A percentile compares a stretch with the other conserved stretches of the same genome.
phyloP scores from a whole-genome alignment of 1,140 invertebrate genomes.

The Aphelinus atriplicis region DNA sequence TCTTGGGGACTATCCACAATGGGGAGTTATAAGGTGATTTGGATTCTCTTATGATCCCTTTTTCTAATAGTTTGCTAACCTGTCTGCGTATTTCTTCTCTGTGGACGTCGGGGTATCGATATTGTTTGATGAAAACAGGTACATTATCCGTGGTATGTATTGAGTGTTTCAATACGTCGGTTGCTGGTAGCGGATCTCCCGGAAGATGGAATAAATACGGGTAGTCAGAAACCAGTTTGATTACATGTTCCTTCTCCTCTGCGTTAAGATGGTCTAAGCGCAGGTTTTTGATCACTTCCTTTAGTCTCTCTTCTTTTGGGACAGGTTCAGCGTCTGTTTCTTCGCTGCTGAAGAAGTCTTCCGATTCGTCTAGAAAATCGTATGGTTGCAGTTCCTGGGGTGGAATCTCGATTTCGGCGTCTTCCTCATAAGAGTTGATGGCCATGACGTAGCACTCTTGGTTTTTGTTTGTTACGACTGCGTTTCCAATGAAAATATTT shows the following conservation, averaged over 20 bases:
- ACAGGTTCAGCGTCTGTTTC: background rate
- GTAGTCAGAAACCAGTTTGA: background rate
- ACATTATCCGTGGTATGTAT: slow-evolving; percentile 40
- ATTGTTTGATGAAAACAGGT: slow-evolving; percentile 38
- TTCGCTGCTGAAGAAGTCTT: background rate
- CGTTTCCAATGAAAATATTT: slow-evolving; percentile 31
- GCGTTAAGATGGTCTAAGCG: background rate
- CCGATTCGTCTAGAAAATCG: slow-evolving; percentile 17
- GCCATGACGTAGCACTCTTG: slow-evolving; percentile 6
- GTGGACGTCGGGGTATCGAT: slow-evolving; percentile 42
- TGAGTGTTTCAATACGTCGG: slow-evolving; percentile 22
- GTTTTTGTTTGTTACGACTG: background rate
- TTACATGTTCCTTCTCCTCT: slow-evolving; percentile 21
- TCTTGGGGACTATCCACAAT: slow-evolving; percentile 44
- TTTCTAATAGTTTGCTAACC: slow-evolving; percentile 44
- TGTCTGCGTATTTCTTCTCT: slow-evolving; percentile 42
- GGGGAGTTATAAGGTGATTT: slow-evolving; percentile 37
- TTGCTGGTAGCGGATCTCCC: background rate
- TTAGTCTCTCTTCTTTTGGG: background rate
- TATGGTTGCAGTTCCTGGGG: slow-evolving; percentile 5
- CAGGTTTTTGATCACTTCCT: background rate
- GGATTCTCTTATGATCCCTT: slow-evolving; percentile 47
- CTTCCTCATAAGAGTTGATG: slow-evolving; percentile 25
- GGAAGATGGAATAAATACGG: slow-evolving; percentile 19
- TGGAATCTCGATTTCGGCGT: slow-evolving; percentile 9